Conservation (phyloP, 1,140 invertebrate species). For the Alviniconcha marisindica region DNA sequence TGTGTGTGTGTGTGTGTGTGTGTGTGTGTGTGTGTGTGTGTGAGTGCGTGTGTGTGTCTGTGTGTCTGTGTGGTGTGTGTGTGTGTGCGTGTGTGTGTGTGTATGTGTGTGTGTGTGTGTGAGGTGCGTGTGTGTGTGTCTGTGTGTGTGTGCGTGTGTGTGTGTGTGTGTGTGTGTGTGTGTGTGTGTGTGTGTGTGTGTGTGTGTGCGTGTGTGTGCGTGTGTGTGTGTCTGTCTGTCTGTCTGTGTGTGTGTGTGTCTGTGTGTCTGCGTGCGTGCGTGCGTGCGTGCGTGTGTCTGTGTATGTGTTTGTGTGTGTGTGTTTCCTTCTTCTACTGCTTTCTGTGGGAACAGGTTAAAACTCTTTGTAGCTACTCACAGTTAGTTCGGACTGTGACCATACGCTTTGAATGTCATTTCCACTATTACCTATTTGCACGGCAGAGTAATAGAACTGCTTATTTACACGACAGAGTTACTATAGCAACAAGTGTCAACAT, state of each 20-base stretch:
- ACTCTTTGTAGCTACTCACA: not conserved
- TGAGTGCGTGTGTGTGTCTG: not conserved
- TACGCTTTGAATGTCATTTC: too few species aligned
- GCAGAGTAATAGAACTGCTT: too few species aligned
- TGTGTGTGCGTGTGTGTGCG: slow-evolving; percentile 20
- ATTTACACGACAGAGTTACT: too few species aligned
- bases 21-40: not conserved
- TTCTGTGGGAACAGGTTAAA: not conserved
- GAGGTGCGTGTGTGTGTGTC: not conserved
- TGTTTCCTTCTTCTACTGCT: not conserved
- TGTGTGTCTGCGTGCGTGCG: slow-evolving; percentile 2
- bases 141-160: slow-evolving; percentile 6
- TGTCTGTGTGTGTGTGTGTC: slow-evolving; percentile 20
- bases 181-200: slow-evolving; percentile 29
- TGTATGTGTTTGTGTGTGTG: not conserved
- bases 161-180: slow-evolving; percentile 22
- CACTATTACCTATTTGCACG: too few species aligned
- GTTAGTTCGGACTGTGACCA: too few species aligned
- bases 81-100: slow-evolving; percentile 6
- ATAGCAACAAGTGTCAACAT: too few species aligned
- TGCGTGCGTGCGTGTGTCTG: slow-evolving; percentile 29
- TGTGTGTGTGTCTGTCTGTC: slow-evolving; percentile 11
- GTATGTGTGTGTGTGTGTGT: not conserved
- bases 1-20: slow-evolving; percentile 7
- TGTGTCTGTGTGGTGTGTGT: not conserved